phyloP scores from a whole-genome alignment of 2,113 vertebrate genomes.

The Phalacrocorax aristotelis region DNA sequence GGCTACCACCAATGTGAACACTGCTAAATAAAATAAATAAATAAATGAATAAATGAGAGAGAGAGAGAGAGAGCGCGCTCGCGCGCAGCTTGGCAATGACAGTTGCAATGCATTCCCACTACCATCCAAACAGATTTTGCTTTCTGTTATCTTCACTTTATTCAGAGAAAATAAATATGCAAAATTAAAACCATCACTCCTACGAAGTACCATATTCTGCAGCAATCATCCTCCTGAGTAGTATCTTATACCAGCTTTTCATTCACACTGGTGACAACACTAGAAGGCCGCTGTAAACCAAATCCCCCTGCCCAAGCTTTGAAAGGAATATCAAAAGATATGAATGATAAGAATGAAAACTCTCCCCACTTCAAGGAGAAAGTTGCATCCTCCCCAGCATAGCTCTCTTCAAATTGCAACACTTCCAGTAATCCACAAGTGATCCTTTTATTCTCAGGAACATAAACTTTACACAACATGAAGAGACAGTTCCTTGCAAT shows the following conservation, averaged over 20 bases:
- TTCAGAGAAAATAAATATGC: neutral
- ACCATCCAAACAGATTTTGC: neutral
- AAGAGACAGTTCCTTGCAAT: neutral
- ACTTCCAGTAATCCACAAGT: constrained; percentile 10
- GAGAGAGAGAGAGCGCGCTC: neutral
- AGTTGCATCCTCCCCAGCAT: neutral
- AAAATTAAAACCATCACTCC: neutral
- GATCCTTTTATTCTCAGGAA: constrained; percentile 22
- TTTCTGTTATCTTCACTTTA: neutral
- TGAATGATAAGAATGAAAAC: neutral
- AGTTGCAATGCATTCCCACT: neutral
- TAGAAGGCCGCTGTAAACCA: neutral
- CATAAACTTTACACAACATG: neutral
- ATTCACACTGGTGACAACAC: neutral
- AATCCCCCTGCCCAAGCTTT: neutral
- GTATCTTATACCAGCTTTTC: neutral
- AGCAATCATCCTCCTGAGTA: neutral
- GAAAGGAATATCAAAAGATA: neutral
- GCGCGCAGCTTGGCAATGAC: neutral
- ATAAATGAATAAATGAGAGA: no score
- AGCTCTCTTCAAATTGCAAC: neutral
- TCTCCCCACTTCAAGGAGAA: neutral
- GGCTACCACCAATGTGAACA: neutral
- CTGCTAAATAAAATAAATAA: neutral
- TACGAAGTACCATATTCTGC: fast-evolving